phyloP scores from a whole-genome alignment of 1,140 invertebrate species.

The Penaeus vannamei region DNA sequence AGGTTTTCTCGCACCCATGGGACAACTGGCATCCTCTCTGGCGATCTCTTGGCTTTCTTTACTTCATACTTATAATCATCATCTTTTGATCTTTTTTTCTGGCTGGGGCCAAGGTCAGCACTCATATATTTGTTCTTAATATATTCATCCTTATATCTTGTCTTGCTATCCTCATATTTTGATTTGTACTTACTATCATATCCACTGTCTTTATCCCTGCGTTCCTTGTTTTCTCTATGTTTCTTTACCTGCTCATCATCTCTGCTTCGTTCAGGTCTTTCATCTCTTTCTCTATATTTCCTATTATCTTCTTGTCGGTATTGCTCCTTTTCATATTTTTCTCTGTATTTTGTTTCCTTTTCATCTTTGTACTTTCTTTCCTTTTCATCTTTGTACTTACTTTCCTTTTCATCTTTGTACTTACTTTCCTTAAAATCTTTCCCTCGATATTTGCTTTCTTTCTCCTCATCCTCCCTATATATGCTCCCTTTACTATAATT shows the following conservation, averaged over 20 bases:
- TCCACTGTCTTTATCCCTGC: too few species aligned
- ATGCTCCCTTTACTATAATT: too few species aligned
- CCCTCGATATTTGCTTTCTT: neutral
- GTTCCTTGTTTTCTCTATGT: neutral
- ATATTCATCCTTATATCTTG: neutral
- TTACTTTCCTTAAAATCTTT: slow-evolving; percentile 3
- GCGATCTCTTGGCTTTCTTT: slow-evolving; percentile 41
- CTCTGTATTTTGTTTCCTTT: neutral
- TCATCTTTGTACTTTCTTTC: slow-evolving; percentile 6
- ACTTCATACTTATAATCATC: slow-evolving; percentile 5
- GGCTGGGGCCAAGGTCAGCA: too few species aligned
- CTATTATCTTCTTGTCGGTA: neutral
- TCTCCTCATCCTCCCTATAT: neutral
- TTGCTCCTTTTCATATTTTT: neutral
- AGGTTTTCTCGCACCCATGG: slow-evolving; percentile 72
- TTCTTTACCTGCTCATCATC: neutral
- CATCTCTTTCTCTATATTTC: neutral
- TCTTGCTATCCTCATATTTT: neutral
- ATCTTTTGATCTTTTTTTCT: neutral
- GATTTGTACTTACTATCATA: too few species aligned
- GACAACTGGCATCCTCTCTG: slow-evolving; percentile 37
- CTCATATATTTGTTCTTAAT: too few species aligned
- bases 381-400: neutral
- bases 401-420: neutral
- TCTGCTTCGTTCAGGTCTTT: neutral